Base-by-base conservation (phyloP, 1,140 invertebrate species). In the Anadara kagoshimensis region DNA sequence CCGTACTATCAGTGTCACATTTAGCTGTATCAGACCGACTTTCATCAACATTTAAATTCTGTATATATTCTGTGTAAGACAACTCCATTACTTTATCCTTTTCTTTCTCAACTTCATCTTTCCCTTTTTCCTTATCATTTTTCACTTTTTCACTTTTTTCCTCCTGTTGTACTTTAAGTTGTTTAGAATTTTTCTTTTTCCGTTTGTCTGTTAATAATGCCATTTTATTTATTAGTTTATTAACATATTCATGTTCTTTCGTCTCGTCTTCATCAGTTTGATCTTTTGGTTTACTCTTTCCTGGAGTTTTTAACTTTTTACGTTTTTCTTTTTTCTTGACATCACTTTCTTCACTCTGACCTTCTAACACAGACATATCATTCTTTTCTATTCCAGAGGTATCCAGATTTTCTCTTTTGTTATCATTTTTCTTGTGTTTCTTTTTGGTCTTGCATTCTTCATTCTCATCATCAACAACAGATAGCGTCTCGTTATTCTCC, bases 291-390 rank as follows among this genome's bases (percentile, higher is more conserved):
- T 36, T 36, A 29, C 14, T 36, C 18, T 41, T 41, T 47, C 47
- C 11, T 47, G 53, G 8, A 5, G 24, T 49, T 22, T 20, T 29
- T 7, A 12, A 53, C n/a, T 43, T 2, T 22, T 54, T 5, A 12
- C 47, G 53, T 41, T 43, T 45, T 36, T 36, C 11, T 70, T 63
- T 53, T 36, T 36, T 36, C 36, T 66, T 24, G 29, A 53, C 64
- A 7, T 24, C 20, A 10, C 41, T 41, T 41, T 20, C 22, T 53
- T 66, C 56, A 29, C 26, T 58, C 5, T 44, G 20, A 22, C 24
- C 41, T n/a, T 45, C 59, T 44, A 44, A 43, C 18, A 12, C 36
- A 61, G 18, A 43, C n/a, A 1, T 62, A 44, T 62, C 36, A 44
- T 18, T 8, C 7, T 36, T 36, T 36, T 20, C 7, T 53, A 20